A percentile compares a stretch with the other conserved stretches of the same genome.
Evolutionary conservation across 2,888 invertebrate species (phyloP).

Genomic region (Alcis repandata): DNA sequence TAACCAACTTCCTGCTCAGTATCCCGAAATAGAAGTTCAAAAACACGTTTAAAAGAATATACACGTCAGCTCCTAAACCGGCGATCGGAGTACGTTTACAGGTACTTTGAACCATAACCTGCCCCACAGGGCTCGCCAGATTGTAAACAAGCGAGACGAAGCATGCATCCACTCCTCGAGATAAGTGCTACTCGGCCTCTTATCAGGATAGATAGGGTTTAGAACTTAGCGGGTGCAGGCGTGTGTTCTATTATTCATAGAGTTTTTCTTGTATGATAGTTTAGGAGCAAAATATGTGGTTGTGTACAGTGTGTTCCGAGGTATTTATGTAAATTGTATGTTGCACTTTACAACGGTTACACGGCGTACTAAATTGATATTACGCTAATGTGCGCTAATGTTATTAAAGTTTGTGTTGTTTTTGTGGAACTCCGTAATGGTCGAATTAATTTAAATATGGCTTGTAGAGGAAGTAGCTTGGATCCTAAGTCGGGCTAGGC

Average conservation of each 20-base stretch:
- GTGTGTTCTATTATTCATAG: neutral
- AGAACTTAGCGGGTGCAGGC: neutral
- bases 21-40: neutral
- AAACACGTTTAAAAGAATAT: neutral
- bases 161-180: slow-evolving; percentile 12
- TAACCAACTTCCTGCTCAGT: slow-evolving; percentile 1
- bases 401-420: too few relatives aligned
- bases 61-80: neutral
- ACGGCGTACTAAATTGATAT: neutral
- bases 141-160: slow-evolving; percentile 15
- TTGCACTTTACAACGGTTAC: neutral
- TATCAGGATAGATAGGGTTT: neutral
- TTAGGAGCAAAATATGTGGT: neutral
- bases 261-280: neutral
- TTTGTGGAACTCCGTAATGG: too few relatives aligned
- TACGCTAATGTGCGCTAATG: too few relatives aligned
- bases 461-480: too few relatives aligned
- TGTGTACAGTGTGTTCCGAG: neutral
- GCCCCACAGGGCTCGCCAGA: slow-evolving; percentile 14
- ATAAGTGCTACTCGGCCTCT: neutral
- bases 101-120: slow-evolving; percentile 21
- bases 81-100: neutral
- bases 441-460: too few relatives aligned
- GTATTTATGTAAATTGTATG: neutral
- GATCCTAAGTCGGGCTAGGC: too few relatives aligned